These are phyloP conservation scores for Coturnix japonica DNA, from an alignment of 2,113 vertebrate species.

Conservation along the genomic window DNA sequence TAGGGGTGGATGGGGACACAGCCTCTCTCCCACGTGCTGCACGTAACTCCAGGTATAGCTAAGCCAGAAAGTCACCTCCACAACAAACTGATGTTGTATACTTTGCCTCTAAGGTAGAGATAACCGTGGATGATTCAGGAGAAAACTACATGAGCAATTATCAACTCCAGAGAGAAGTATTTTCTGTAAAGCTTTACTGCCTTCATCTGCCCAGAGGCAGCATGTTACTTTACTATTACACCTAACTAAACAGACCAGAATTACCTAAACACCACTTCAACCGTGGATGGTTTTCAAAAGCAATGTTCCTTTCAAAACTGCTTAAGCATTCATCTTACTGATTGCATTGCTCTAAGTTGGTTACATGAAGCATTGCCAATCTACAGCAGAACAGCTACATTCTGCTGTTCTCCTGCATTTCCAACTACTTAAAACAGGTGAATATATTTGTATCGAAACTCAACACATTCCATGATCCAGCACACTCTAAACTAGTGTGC, in stretches of 20 bases:
- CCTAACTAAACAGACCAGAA: neutral
- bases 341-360: neutral
- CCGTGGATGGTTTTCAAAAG: neutral
- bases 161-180: neutral
- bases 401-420: neutral
- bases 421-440: neutral
- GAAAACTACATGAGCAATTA: neutral
- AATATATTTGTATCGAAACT: neutral
- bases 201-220: neutral
- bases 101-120: neutral
- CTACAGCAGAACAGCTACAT: neutral
- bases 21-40: rapidly evolving
- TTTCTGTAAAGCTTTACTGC: neutral
- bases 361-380: neutral
- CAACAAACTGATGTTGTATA: neutral
- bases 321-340: neutral
- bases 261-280: rapidly evolving
- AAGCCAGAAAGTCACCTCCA: neutral
- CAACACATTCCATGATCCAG: neutral
- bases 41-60: neutral
- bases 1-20: neutral
- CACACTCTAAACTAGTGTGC: neutral
- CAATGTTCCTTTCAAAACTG: neutral
- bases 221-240: rapidly evolving
- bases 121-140: neutral